Conservation (phyloP, 2,797 vertebrate genomes). For the Apogon hyalosoma region DNA sequence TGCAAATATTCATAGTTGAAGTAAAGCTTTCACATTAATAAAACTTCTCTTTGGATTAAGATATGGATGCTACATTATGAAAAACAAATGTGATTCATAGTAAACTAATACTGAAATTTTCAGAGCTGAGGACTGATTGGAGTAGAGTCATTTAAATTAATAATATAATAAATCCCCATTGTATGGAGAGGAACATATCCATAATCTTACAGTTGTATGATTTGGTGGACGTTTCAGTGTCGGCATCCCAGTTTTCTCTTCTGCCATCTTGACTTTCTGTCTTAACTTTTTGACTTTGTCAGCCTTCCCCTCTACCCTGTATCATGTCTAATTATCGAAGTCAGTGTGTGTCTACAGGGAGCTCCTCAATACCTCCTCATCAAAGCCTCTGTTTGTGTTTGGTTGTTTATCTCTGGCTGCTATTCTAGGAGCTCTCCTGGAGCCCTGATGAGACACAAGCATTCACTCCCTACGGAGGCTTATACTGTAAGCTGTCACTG, state of each 20-base stretch:
- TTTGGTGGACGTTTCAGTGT: not conserved
- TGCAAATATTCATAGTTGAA: conserved; percentile 53
- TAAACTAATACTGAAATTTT: not conserved
- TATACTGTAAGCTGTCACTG: conserved; percentile 75
- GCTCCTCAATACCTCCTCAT: conserved; percentile 79
- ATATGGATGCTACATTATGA: conserved; percentile 10
- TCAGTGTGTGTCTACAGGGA: conserved; percentile 73
- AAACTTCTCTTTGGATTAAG: conserved; percentile 28
- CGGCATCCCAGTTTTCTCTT: not conserved
- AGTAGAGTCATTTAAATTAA: too few species aligned
- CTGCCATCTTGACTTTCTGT: conserved; percentile 53
- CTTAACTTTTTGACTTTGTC: conserved; percentile 73
- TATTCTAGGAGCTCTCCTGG: conserved; percentile 78
- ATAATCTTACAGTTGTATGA: not conserved
- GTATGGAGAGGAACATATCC: too few species aligned
- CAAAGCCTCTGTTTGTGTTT: conserved; percentile 82
- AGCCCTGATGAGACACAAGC: conserved; percentile 74
- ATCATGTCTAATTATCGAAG: conserved; percentile 77
- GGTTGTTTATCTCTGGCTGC: conserved; percentile 82
- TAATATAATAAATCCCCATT: too few species aligned
- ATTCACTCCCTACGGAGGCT: conserved; percentile 66
- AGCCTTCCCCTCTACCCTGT: conserved; percentile 54
- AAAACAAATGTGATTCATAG: not conserved
- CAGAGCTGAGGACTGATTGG: too few species aligned
- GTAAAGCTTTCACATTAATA: conserved; percentile 36